Evolutionary conservation across 2,113 vertebrate genomes (phyloP).

Genomic region (Micromys minutus): DNA sequence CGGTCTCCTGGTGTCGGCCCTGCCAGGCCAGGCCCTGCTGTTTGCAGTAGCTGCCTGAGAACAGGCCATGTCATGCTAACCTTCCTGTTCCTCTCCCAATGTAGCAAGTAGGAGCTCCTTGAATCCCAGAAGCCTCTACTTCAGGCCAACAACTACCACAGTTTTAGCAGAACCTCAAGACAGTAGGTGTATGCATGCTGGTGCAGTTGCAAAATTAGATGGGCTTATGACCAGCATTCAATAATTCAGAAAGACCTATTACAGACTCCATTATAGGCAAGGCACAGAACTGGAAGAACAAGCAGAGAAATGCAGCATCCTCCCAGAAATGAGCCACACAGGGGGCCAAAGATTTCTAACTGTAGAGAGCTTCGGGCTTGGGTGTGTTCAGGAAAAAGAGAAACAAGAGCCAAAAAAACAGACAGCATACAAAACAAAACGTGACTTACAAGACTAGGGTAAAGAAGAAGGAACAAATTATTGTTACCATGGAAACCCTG

Average conservation of each 20-base stretch:
- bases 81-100: background rate
- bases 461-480: background rate
- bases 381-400: background rate
- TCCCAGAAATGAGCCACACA: background rate
- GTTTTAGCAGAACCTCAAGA: background rate
- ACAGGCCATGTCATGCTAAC: background rate
- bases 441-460: background rate
- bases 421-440: background rate
- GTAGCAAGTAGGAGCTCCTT: background rate
- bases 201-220: background rate
- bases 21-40: background rate
- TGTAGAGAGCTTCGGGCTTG: background rate
- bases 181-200: background rate
- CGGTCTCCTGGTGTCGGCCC: background rate
- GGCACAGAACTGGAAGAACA: background rate
- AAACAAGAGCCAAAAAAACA: too few species aligned
- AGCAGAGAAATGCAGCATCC: background rate
- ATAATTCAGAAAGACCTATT: background rate
- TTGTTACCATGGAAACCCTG: fast-evolving
- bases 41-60: background rate
- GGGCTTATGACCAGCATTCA: background rate
- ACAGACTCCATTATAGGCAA: too few species aligned
- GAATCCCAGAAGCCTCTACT: background rate
- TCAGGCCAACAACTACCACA: background rate
- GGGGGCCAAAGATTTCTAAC: background rate